Evolutionary conservation across 1,140 invertebrate species (phyloP), one percentile per base, ranked within the genome.

Genomic region (Dryas iulia): DNA sequence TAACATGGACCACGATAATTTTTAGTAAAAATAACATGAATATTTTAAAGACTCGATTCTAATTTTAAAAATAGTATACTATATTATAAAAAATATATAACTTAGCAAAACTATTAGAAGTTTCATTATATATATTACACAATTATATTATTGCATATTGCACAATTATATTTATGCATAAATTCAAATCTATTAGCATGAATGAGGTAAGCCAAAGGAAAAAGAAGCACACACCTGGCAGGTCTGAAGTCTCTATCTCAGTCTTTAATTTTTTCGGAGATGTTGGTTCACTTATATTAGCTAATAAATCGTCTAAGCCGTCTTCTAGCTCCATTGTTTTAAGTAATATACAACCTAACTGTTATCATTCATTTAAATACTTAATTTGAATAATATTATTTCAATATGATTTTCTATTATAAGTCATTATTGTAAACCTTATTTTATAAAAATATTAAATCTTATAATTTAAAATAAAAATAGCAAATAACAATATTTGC

Each of bases 281-380:
- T 18, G 79, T 79, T 12, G 87, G 87, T 69, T 87, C 86, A 73
- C 61, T 72, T 61, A 91, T 81, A 66, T 90, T 74, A 8, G 87
- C 87, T 64, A 91, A 66, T 60, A 91, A 78, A 35, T 91, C 87
- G 73, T 91, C 89, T 25, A 90, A 87, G 10, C 84, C 84, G 60
- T 91, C 89, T 59, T 91, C 89, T 74, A 90, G 61, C 35, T 91
- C 89, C 89, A 89, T 91, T 62, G 23, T 26, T 52, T n/a, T n/a
- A n/a, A n/a, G n/a, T n/a, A 54, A 33, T 33, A 54, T n/a, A 7
- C 12, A 25, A 25, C 21, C 8, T 6, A 53, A 23, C 6, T 54
- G 23, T 23, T 39, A 2, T 14, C n/a, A 54, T 54, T 24, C 2
- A 23, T 24, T 5, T 25, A 54, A 11, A 23, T 21, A 7, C 10